Percentiles rank a stretch among this genome's conserved stretches.
Conservation (phyloP, 2,797 vertebrate species). For the Onychomys leucogaster region DNA sequence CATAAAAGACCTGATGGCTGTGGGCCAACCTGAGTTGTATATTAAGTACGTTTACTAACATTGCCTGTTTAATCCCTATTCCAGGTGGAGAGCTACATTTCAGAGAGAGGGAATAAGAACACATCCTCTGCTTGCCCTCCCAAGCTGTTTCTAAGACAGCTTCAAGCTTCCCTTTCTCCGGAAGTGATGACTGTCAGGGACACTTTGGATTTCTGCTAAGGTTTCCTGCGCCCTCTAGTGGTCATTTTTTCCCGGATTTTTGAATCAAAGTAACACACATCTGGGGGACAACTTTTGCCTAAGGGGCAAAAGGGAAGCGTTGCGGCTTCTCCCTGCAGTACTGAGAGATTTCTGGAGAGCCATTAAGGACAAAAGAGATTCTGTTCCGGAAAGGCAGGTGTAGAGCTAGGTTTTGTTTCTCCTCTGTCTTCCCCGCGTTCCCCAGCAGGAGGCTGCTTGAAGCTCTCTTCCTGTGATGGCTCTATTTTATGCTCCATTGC, state of each 20-base stretch:
- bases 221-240: slow-evolving; percentile 86
- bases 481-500: neutral
- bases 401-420: neutral
- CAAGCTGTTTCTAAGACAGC: neutral
- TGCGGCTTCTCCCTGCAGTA: rapidly evolving
- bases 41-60: neutral
- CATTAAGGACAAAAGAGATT: neutral
- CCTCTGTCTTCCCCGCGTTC: neutral
- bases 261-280: neutral
- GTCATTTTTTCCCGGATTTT: slow-evolving; percentile 57
- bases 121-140: neutral
- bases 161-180: slow-evolving; percentile 37
- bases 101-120: neutral
- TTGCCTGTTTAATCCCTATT: neutral
- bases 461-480: neutral
- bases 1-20: neutral
- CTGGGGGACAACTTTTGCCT: neutral
- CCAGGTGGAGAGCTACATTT: neutral
- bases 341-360: neutral
- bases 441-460: neutral
- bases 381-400: neutral
- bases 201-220: slow-evolving; percentile 37
- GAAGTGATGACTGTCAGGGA: neutral
- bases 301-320: neutral
- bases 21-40: neutral